phyloP scores from a whole-genome alignment of 2,797 vertebrate genomes.

The Glyptemys insculpta region DNA sequence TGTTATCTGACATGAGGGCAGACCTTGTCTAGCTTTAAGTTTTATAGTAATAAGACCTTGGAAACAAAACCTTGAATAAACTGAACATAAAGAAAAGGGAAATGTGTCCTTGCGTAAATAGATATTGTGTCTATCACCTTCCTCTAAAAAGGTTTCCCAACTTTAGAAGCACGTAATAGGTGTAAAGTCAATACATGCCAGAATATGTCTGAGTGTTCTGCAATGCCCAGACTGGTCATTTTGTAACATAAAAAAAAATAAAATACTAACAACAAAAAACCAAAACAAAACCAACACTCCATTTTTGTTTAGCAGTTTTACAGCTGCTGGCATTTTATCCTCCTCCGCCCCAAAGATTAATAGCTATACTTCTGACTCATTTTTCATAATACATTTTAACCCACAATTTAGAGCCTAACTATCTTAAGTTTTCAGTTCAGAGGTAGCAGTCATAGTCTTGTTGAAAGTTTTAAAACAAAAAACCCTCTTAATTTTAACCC shows the following conservation, averaged over 20 bases:
- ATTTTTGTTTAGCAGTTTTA: slow-evolving; percentile 70
- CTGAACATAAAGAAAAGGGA: slow-evolving; percentile 82
- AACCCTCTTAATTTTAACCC: slow-evolving; percentile 38
- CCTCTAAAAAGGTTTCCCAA: slow-evolving; percentile 82
- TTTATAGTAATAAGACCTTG: slow-evolving; percentile 87
- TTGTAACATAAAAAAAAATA: slow-evolving; percentile 65
- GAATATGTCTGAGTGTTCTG: slow-evolving; percentile 67
- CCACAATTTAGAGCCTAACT: slow-evolving; percentile 64
- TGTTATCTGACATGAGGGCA: slow-evolving; percentile 83
- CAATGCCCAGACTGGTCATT: slow-evolving; percentile 66
- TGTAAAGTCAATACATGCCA: slow-evolving; percentile 77
- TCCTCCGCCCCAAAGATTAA: slow-evolving; percentile 72
- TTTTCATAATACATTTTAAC: slow-evolving; percentile 71
- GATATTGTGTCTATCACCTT: slow-evolving; percentile 88
- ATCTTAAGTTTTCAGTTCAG: slow-evolving; percentile 50
- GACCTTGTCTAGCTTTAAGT: slow-evolving; percentile 85
- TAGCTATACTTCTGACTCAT: slow-evolving; percentile 69
- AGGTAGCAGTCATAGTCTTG: not conserved
- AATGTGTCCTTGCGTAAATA: slow-evolving; percentile 86
- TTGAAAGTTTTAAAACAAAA: slow-evolving; percentile 17
- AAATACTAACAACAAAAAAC: not conserved
- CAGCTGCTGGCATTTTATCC: slow-evolving; percentile 71
- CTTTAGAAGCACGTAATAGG: slow-evolving; percentile 77
- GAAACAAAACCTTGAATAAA: slow-evolving; percentile 87
- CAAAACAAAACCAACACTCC: slow-evolving; percentile 43